These are phyloP conservation scores for Tiliacea aurago DNA, from an alignment of 2,888 invertebrate genomes.

Conservation along the genomic window DNA sequence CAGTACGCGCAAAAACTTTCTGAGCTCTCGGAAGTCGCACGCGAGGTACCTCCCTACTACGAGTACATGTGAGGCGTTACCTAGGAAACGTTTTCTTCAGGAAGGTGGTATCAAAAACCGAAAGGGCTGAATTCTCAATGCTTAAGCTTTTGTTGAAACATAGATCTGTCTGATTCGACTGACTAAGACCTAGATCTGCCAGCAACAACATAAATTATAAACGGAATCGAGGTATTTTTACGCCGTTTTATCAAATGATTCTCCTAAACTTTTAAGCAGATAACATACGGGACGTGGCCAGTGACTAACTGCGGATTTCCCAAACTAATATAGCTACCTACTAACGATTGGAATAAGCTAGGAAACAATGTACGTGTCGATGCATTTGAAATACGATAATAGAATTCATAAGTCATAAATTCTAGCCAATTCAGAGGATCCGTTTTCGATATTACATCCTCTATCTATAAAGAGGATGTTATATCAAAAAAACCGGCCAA, in stretches of 20 bases:
- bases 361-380: constrained; percentile 15
- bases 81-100: neutral
- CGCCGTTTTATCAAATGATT: constrained; percentile 11
- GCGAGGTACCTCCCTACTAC: no score
- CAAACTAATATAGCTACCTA: constrained; percentile 28
- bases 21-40: no score
- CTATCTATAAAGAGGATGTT: no score
- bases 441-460: neutral
- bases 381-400: constrained; percentile 9
- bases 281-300: constrained; percentile 4
- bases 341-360: constrained; percentile 22
- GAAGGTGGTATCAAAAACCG: neutral
- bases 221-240: constrained; percentile 6
- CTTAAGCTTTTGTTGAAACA: neutral
- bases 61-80: no score
- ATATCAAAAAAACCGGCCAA: no score
- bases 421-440: constrained; percentile 5
- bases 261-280: constrained; percentile 27
- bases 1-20: no score
- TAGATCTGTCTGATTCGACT: neutral
- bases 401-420: neutral
- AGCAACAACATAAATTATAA: constrained; percentile 16
- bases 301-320: constrained; percentile 61
- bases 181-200: neutral
- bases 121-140: neutral